phyloP scores from a whole-genome alignment of 2,888 invertebrate genomes.

The Microplitis deprimator region DNA sequence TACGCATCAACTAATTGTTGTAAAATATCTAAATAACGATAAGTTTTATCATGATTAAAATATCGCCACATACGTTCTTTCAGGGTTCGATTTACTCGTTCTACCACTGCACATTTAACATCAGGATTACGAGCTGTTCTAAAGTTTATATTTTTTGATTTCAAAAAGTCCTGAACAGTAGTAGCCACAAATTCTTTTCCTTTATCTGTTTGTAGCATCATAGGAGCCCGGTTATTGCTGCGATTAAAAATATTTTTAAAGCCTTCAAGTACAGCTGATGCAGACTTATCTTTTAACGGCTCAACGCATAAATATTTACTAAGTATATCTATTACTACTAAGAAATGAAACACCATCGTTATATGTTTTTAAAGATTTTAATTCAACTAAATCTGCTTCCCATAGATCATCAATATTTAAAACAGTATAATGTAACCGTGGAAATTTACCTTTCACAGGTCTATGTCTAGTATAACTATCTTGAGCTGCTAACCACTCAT shows the following conservation, averaged over 20 bases:
- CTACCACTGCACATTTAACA: constrained; percentile 7
- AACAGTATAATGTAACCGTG: too few species aligned
- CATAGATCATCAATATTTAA: constrained; percentile 43
- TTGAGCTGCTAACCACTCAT: constrained; percentile 17
- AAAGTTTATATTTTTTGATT: background rate
- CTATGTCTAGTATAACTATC: too few species aligned
- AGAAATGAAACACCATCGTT: background rate
- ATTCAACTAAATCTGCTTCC: constrained; percentile 40
- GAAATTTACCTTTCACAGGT: too few species aligned
- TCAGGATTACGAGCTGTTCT: background rate
- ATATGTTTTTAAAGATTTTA: constrained; percentile 5
- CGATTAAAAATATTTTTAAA: too few species aligned
- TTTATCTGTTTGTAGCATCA: background rate
- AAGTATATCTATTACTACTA: too few species aligned
- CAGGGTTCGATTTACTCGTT: background rate
- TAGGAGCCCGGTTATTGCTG: too few species aligned
- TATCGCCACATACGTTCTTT: constrained; percentile 12
- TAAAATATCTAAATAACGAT: background rate
- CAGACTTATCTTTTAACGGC: too few species aligned
- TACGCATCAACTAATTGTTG: constrained; percentile 42
- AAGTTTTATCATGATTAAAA: background rate
- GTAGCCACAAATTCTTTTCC: background rate
- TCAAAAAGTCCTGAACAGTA: background rate
- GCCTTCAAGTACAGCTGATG: too few species aligned
- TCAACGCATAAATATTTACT: too few species aligned